Conservation (phyloP, 2,113 vertebrate genomes). For the Paedocypris sp. region DNA sequence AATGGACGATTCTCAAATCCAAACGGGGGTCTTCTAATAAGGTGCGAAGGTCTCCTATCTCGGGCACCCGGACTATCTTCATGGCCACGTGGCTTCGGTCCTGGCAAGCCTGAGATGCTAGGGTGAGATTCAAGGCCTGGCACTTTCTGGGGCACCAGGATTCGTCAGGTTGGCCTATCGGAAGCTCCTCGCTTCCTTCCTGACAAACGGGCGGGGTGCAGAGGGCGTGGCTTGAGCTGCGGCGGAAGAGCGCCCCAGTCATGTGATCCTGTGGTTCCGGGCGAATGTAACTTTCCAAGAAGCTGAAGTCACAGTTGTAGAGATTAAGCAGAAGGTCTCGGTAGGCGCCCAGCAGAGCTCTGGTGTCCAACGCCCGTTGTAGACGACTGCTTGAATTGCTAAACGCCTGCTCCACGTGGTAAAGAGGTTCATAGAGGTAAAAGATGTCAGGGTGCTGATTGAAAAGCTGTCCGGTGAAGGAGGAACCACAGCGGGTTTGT, state of each 20-base stretch:
- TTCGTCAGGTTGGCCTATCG: constrained; percentile 42
- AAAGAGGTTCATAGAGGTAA: constrained; percentile 70
- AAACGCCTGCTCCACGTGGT: constrained; percentile 64
- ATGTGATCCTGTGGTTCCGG: constrained; percentile 60
- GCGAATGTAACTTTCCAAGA: constrained; percentile 64
- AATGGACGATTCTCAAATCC: constrained; percentile 65
- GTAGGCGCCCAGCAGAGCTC: constrained; percentile 61
- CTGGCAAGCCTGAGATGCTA: constrained; percentile 56
- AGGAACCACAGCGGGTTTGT: constrained; percentile 68
- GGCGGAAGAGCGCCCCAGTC: constrained; percentile 58
- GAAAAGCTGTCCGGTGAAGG: constrained; percentile 68
- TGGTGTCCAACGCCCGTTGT: constrained; percentile 46
- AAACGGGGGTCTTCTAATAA: constrained; percentile 65
- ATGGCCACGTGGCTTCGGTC: constrained; percentile 53
- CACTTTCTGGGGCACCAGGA: constrained; percentile 61
- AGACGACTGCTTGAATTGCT: constrained; percentile 57
- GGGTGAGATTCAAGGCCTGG: constrained; percentile 57
- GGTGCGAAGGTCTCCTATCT: constrained; percentile 60
- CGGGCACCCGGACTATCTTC: constrained; percentile 65
- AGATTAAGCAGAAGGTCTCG: constrained; percentile 67
- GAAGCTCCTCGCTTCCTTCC: constrained; percentile 8
- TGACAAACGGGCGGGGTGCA: constrained; percentile 62
- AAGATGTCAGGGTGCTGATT: constrained; percentile 68
- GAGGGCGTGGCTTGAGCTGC: constrained; percentile 64
- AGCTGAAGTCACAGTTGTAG: constrained; percentile 64